Evolutionary conservation across 2,113 vertebrate species (phyloP).

Genomic region (Sturnus vulgaris): DNA sequence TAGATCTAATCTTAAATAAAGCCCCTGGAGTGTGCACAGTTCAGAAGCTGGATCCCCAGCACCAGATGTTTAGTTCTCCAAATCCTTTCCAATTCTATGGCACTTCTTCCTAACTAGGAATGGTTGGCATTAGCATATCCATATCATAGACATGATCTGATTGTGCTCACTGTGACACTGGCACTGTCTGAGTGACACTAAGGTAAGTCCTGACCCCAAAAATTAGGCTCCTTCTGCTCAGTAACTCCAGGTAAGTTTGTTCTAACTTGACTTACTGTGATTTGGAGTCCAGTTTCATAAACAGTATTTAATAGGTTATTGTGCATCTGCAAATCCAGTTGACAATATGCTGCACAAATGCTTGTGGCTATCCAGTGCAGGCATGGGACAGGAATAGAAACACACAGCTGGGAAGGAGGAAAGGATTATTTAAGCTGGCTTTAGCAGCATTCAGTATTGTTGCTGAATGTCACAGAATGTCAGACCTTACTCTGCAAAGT

Average conservation of each 20-base stretch:
- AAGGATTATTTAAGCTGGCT: slow-evolving; percentile 20
- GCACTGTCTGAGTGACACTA: neutral
- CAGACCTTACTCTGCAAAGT: neutral
- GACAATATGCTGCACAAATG: neutral
- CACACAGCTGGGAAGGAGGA: slow-evolving; percentile 42
- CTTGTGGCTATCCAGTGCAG: neutral
- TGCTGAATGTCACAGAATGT: neutral
- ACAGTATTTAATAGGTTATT: neutral
- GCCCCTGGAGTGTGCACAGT: neutral
- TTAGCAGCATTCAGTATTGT: neutral
- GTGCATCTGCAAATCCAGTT: neutral
- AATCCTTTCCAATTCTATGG: neutral
- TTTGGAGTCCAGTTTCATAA: neutral
- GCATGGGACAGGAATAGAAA: slow-evolving; percentile 48
- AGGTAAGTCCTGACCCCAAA: neutral
- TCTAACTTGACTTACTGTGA: neutral
- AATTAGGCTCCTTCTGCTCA: neutral
- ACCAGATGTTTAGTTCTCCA: neutral
- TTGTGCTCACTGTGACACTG: neutral
- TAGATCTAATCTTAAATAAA: neutral
- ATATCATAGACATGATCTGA: fast-evolving
- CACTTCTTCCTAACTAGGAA: neutral
- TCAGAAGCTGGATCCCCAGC: neutral
- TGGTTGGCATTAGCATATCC: fast-evolving
- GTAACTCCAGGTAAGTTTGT: neutral